Base-by-base conservation (phyloP, 2,888 invertebrate genomes). In the Agrotis segetum region DNA sequence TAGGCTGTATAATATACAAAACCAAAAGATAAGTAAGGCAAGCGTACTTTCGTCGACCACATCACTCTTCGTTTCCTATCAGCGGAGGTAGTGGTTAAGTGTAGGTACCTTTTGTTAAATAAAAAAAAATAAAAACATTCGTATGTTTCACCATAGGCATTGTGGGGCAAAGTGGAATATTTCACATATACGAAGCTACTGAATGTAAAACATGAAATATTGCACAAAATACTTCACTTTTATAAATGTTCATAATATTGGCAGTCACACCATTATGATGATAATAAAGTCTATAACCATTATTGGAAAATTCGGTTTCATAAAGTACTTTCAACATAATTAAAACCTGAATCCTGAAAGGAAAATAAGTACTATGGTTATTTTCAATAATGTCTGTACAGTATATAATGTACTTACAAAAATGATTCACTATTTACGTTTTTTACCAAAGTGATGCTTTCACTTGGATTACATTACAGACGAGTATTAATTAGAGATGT, bases 401-500 rank as follows among this genome's bases (percentile, higher is more conserved):
- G 24, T 24, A 67, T 56, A 56, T 56, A 9, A 56, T 49, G 2
- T 56, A 21, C n/a, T 49, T 56, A 56, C 11, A 17, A 69, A 67
- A 58, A 58, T 40, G 11, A 34, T 69, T 50, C 17, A 40, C 13
- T 72, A 77, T 71, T 40, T 71, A 70, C 19, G 11, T 19, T 24
- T 21, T 24, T 56, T 46, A 44, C 40, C 53, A 58, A 58, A 79
- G 46, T 29, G 29, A 60, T 71, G 79, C 62, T 62, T 73, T 79
- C 47, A 73, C 13, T 16, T 29, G 40, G 21, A 74, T 79, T 79
- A 62, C 29, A 47, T 78, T 50, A 78, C 21, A 50, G 24, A 58
- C 50, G 11, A 21, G 7, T 34, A 66, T 40, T 40, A 11, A 11
- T 9, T 11, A 40, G 40, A 40, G 40, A 11, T 11, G 40, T 40